A percentile compares a stretch with the other conserved stretches of the same genome.
phyloP scores from a whole-genome alignment of 92 coral and sea anemone species.

The Ricordea florida region DNA sequence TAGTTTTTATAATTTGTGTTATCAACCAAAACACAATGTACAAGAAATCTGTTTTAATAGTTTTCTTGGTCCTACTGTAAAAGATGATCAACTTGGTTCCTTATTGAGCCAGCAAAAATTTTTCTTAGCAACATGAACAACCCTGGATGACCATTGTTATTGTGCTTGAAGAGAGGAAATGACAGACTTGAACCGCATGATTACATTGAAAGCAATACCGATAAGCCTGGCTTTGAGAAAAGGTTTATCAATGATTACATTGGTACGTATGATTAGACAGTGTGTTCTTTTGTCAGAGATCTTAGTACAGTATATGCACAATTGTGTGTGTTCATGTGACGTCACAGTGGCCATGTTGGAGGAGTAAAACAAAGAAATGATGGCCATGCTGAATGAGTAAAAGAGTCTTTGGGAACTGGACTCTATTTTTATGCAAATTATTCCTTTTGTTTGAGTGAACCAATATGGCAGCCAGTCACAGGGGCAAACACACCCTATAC shows the following conservation, averaged over 20 bases:
- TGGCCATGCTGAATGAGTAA: too few relatives aligned
- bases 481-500: not conserved
- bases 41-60: not conserved
- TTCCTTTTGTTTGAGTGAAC: not conserved
- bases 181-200: not conserved
- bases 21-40: not conserved
- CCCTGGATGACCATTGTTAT: not conserved
- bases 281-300: not conserved
- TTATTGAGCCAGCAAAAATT: not conserved
- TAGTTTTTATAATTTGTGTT: not conserved
- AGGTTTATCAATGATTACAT: conserved; percentile 7
- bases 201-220: not conserved
- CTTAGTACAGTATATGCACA: not conserved
- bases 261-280: conserved; percentile 2
- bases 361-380: too few relatives aligned
- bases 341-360: not conserved
- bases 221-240: not conserved
- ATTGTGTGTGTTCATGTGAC: not conserved
- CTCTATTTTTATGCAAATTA: not conserved
- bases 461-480: not conserved
- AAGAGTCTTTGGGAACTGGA: too few relatives aligned
- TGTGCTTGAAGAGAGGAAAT: not conserved
- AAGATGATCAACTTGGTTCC: not conserved
- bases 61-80: not conserved
- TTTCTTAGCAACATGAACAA: not conserved